Conservation (phyloP, 1,140 invertebrate genomes). For the Kradibia gibbosae region DNA sequence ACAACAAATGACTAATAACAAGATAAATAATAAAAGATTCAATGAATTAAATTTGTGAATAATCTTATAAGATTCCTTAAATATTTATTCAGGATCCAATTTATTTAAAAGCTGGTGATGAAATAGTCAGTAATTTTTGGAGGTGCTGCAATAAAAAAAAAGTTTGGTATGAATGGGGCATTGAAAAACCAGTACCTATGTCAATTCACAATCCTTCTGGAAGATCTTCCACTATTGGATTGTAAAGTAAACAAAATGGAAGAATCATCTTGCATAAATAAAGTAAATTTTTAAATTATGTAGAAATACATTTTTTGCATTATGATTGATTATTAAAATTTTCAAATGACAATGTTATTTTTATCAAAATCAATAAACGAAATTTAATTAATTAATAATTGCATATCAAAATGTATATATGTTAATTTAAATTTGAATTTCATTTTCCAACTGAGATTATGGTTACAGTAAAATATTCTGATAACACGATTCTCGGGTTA, state of each 20-base stretch:
- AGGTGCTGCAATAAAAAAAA: slow-evolving; percentile 82
- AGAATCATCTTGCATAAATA: not conserved
- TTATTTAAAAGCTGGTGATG: slow-evolving; percentile 78
- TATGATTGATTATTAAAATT: not conserved
- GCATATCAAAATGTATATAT: not conserved
- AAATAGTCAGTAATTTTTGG: slow-evolving; percentile 90
- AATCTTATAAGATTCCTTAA: slow-evolving; percentile 30
- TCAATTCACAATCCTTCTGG: slow-evolving; percentile 88
- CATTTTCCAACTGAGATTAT: not conserved
- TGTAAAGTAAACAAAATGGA: slow-evolving; percentile 56
- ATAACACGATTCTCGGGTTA: slow-evolving; percentile 57
- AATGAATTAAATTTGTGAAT: not conserved
- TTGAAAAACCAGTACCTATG: slow-evolving; percentile 78
- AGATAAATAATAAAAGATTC: slow-evolving; percentile 18
- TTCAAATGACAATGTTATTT: not conserved
- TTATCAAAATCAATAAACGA: not conserved
- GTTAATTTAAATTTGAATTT: slow-evolving; percentile 12
- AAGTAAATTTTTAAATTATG: not conserved
- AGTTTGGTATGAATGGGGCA: slow-evolving; percentile 98
- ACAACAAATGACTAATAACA: too few relatives aligned
- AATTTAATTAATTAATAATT: not conserved
- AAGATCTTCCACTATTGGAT: slow-evolving; percentile 81
- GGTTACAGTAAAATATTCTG: slow-evolving; percentile 38
- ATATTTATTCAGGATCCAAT: slow-evolving; percentile 80
- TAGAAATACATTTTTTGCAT: not conserved